These are phyloP conservation scores for Lonchura striata DNA, from an alignment of 2,113 vertebrate genomes.

Conservation along the genomic window DNA sequence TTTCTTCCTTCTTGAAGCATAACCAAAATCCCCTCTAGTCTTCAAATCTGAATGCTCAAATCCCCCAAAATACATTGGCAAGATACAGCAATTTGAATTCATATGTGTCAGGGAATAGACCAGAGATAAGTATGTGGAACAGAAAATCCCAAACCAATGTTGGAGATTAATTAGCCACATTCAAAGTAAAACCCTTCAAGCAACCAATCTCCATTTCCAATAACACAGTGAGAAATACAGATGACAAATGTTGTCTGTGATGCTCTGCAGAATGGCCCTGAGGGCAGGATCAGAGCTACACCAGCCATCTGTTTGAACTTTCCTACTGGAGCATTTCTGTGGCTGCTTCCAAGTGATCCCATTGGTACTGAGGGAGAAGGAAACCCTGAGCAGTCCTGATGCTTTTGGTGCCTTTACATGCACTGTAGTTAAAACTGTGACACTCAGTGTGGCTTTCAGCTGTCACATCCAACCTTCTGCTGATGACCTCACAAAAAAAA, in stretches of 20 bases:
- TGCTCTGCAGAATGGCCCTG: conserved; percentile 26
- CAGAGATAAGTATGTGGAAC: background rate
- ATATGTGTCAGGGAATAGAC: background rate
- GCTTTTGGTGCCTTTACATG: background rate
- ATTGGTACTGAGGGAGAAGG: background rate
- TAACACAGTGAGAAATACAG: background rate
- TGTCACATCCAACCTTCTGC: background rate
- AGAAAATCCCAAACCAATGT: conserved; percentile 21
- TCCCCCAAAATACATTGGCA: background rate
- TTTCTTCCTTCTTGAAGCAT: conserved; percentile 17
- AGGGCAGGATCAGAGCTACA: conserved; percentile 29
- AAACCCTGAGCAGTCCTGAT: background rate
- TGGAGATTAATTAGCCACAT: conserved; percentile 30
- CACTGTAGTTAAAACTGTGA: background rate
- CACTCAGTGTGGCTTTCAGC: background rate
- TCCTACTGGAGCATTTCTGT: background rate
- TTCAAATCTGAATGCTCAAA: background rate
- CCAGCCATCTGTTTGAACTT: conserved; percentile 24
- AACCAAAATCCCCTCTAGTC: background rate
- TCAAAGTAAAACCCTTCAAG: conserved; percentile 34
- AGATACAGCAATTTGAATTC: conserved; percentile 5
- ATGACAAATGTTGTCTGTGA: background rate
- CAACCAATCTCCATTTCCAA: background rate
- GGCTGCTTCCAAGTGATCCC: background rate
- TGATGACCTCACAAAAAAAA: background rate